phyloP scores from a whole-genome alignment of 2,797 vertebrate genomes.

The Columba guinea region DNA sequence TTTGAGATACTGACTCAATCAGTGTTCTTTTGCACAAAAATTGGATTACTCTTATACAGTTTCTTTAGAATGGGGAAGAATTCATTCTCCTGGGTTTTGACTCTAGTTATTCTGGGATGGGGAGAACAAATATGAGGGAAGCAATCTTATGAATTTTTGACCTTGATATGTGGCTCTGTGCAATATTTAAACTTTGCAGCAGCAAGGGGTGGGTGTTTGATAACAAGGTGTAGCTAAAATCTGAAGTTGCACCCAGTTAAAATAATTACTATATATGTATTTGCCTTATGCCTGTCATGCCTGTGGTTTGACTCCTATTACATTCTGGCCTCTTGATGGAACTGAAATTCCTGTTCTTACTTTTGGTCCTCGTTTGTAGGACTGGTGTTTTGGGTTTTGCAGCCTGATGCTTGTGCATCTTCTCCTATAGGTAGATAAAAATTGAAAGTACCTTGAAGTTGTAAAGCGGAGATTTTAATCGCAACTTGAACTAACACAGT shows the following conservation, averaged over 20 bases:
- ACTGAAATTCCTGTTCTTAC: not conserved
- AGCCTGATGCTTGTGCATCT: not conserved
- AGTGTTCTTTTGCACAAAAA: not conserved
- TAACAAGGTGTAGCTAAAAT: not conserved
- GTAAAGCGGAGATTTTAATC: not conserved
- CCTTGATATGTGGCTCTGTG: not conserved
- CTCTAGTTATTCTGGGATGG: not conserved
- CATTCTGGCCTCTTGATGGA: not conserved
- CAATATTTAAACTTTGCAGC: not conserved
- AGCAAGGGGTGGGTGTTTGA: not conserved
- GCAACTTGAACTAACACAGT: not conserved
- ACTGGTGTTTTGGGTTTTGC: not conserved
- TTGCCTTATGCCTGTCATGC: not conserved
- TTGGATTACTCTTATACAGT: not conserved
- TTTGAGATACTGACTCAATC: not conserved
- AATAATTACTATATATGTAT: not conserved
- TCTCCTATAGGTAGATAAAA: not conserved
- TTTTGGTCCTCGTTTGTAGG: not conserved
- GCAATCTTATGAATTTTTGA: not conserved
- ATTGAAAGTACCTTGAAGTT: not conserved
- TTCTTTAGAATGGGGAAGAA: not conserved
- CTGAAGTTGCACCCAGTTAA: not conserved
- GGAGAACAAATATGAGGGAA: not conserved
- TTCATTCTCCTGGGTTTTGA: rapidly evolving
- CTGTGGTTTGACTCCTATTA: not conserved